Base-by-base conservation (phyloP, 2,113 vertebrate genomes). In the Piprites chloris region DNA sequence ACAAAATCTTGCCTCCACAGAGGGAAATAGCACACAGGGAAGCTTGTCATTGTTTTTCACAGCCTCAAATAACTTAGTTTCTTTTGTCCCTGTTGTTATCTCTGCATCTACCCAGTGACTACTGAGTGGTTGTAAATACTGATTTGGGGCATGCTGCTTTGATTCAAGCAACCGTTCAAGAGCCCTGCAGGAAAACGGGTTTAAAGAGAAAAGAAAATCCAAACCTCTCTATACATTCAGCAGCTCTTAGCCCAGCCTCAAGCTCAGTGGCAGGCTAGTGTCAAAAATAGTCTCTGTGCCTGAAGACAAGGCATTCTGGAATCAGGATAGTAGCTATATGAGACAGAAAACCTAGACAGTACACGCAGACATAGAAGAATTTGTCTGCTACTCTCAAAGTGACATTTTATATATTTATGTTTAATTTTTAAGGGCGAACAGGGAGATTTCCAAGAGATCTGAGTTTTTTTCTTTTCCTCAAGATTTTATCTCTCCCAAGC, bases 221-320 rank as follows among this genome's bases (percentile, higher is more conserved):
- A 84, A 85, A 67, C 20, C 16, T 71, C 79, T 86, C 55, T 63
- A 56, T 61, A 74, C 5, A 46, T 87, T 81, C 50, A 50, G 55
- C 35, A 87, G 79, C 92, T 89, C 71, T 90, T 65, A 93, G 61
- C 30, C 24, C 52, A 92, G 93, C 93, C 92, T 93, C 56, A 63
- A 96, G 93, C 67, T 78, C 79, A 84, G 59, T 52, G 58, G 63
- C 79, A 87, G 68, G 56, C 56, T 78, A 84, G 44, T 30, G 39
- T 74, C 90, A 96, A 81, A 96, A 96, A 93, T 30, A 97, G 73
- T 28, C 88, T 78, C 76, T 78, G 32, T 79, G 46, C 49, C 89
- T 81, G 46, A 61, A 94, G 90, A 81, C n/a, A 72, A 77, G 47
- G 72, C 56, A 74, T 83, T 80, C 85, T 88, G 79, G 68, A 95